Base-by-base conservation (phyloP, 2,797 vertebrate species). In the Lagothrix lagotricha region DNA sequence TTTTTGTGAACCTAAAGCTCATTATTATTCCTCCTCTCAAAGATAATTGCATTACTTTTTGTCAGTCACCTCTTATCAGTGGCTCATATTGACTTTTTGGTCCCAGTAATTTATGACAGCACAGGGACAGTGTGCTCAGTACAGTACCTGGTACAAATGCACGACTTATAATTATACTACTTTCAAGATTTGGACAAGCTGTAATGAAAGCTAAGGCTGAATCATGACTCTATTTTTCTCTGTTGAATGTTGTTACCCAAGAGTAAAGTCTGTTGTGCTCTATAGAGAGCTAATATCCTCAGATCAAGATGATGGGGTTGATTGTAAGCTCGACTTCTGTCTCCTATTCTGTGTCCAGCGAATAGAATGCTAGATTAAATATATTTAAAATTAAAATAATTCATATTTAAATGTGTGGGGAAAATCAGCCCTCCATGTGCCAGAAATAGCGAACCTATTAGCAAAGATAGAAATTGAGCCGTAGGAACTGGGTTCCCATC, bases 381-480 rank as follows among this genome's bases (percentile, higher is more conserved):
- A 73, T 54, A 17, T 93, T 93, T 33, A 61, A 83, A 79, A 73
- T 86, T 44, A 75, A 90, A 84, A 70, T 44, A 92, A 94, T 83
- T 36, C 12, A 36, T 83, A 92, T 83, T 93, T 96, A 89, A 81
- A 85, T 2, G 22, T 7, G 14, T 17, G 44, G 4, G 4, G 20
- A 3, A 0, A 52, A 64, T 57, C 19, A n/a, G 75, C 39, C 20
- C 46, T 93, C n/a, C 20, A 22, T 54, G 33, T 89, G 19, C 26
- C 30, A 46, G 26, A 94, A 87, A 76, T 11, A 82, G 54, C 82
- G 48, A 91, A 70, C 75, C 7, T 19, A 44, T 8, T 11, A 48
- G 20, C 57, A 50, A 61, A 54, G 44, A 1, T 67, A 46, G 17
- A 58, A 80, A 44, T 14, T 9, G 36, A 33, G 5, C 26, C 2